These are phyloP conservation scores for Merops nubicus DNA, from an alignment of 2,113 vertebrate genomes.

Conservation along the genomic window DNA sequence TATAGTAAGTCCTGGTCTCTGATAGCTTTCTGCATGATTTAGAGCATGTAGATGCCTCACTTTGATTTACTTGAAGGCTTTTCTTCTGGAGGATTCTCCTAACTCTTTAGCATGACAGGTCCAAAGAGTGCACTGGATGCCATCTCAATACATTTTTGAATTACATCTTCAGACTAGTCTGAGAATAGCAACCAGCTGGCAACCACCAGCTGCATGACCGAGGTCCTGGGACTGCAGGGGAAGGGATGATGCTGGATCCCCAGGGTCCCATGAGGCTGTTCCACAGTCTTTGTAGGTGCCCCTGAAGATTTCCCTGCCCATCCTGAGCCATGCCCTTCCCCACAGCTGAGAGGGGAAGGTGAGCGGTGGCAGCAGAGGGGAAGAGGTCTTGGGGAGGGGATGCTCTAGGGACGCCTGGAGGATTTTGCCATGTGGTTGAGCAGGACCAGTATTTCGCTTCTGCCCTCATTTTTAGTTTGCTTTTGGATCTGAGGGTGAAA, in stretches of 20 bases:
- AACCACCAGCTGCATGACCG: accelerated
- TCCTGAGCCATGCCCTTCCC: background rate
- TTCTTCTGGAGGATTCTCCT: background rate
- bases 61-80: background rate
- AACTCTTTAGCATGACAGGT: background rate
- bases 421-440: background rate
- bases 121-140: background rate
- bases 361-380: accelerated
- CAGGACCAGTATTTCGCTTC: background rate
- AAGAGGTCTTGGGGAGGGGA: background rate
- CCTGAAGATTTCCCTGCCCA: background rate
- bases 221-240: background rate
- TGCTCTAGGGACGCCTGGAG: background rate
- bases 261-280: accelerated
- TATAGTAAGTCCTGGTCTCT: background rate
- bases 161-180: background rate
- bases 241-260: background rate
- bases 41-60: background rate
- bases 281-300: background rate
- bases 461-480: background rate
- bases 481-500: background rate
- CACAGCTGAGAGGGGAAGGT: background rate
- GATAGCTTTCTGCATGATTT: background rate
- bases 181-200: background rate
- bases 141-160: background rate